Percentiles rank a stretch among this genome's conserved stretches.
These are phyloP conservation scores for Cataglyphis albicans DNA, from an alignment of 2,888 invertebrate genomes.

Conservation along the genomic window DNA sequence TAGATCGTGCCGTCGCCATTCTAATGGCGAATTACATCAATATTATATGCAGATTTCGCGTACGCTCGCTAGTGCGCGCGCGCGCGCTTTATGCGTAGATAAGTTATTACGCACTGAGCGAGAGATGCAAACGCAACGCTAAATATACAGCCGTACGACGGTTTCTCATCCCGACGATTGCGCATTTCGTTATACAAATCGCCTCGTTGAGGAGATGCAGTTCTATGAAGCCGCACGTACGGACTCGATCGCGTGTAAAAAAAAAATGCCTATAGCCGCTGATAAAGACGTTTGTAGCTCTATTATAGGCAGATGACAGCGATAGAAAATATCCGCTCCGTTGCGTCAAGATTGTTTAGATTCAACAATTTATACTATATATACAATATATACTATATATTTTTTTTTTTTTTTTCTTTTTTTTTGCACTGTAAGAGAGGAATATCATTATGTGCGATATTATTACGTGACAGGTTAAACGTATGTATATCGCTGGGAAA, in stretches of 20 bases:
- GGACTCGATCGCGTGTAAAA: conserved; percentile 6
- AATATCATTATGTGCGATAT: conserved; percentile 15
- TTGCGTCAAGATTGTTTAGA: neutral
- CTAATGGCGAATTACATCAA: conserved; percentile 84
- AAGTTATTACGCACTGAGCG: conserved; percentile 67
- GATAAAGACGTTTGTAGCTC: conserved; percentile 10
- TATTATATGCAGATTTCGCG: conserved; percentile 83
- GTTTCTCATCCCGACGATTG: conserved; percentile 31
- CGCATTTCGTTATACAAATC: conserved; percentile 35
- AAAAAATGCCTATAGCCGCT: neutral
- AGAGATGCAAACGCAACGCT: conserved; percentile 18
- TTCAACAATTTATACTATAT: conserved; percentile 14
- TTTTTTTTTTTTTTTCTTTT: neutral
- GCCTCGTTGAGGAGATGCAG: conserved; percentile 16
- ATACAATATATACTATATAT: neutral
- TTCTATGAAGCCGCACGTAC: conserved; percentile 18
- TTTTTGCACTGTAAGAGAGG: neutral
- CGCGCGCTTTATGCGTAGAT: conserved; percentile 69
- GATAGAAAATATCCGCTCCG: conserved; percentile 3
- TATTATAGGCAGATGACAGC: neutral
- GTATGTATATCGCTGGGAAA: neutral
- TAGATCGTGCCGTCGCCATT: conserved; percentile 80
- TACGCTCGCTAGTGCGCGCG: neutral
- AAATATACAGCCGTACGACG: conserved; percentile 33
- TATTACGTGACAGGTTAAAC: conserved; percentile 15